Percentiles rank a stretch among this genome's conserved stretches.
These are phyloP conservation scores for Nebria ingens DNA, from an alignment of 1,140 invertebrate genomes.

Conservation along the genomic window DNA sequence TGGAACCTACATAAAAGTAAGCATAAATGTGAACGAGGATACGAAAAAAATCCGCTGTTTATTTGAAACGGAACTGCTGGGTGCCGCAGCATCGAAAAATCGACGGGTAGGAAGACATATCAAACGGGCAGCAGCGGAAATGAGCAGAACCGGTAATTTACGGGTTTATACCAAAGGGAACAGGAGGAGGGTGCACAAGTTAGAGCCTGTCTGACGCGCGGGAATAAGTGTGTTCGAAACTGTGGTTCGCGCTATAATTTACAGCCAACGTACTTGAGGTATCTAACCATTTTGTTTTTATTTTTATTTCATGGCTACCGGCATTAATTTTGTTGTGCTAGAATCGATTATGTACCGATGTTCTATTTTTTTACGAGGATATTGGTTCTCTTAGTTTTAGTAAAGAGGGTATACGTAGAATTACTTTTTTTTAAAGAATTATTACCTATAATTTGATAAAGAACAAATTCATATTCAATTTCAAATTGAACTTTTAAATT, in stretches of 20 bases:
- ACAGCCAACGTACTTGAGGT: neutral
- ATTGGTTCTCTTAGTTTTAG: no score
- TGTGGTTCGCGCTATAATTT: neutral
- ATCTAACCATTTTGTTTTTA: neutral
- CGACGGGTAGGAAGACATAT: no score
- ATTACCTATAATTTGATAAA: no score
- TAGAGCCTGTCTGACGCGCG: no score
- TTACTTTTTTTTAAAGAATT: no score
- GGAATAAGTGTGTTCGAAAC: no score
- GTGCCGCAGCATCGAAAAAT: neutral
- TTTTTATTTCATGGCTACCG: neutral
- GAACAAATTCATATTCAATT: no score
- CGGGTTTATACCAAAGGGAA: neutral
- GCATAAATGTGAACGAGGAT: neutral
- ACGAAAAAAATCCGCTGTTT: neutral
- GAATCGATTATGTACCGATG: no score
- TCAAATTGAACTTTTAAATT: no score
- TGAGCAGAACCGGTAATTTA: conserved; percentile 6
- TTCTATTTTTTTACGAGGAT: no score
- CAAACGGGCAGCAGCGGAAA: neutral
- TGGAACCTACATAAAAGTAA: neutral
- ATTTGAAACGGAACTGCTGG: neutral
- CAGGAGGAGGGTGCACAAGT: conserved; percentile 1
- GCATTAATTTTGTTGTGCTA: no score
- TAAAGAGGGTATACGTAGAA: no score